Base-by-base conservation (phyloP, 2,888 invertebrate species). In the Amiota mariae region DNA sequence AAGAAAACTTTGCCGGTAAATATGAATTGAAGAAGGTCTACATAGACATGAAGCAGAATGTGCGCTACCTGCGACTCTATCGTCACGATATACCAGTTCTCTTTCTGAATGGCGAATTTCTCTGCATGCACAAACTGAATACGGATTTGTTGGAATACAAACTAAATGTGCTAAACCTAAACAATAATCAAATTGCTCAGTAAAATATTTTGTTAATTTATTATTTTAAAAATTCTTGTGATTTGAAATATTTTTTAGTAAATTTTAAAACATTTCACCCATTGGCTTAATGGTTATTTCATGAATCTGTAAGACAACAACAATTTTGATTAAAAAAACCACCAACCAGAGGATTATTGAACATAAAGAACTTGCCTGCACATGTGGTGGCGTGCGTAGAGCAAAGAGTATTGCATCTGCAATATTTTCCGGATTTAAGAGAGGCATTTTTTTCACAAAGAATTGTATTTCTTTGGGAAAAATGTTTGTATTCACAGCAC, bases 31-130 rank as follows among this genome's bases (percentile, higher is more conserved):
- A 94, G 87, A 93, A 94, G 89, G 92, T 97, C 70, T 94, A 96
- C 89, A 97, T 97, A 68, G 93, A 93, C 15, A 91, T 91, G 13
- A 92, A 92, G 86, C 94, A 93, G 83, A 96, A 97, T 89, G 86
- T 94, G 51, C 91, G 92, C 71, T 96, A 94, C 92, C 90, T 94
- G 74, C 91, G 93, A 75, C 90, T 95, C 64, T 97, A 96, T 86
- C 92, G 94, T 78, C 92, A 94, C 87, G 96, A 97, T 87, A 97
- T 97, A 86, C 97, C 97, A 59, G 97, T 97, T 10, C 90, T 97
- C 80, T 96, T 96, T 89, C 91, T 97, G 9, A 94, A 97, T 90
- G 95, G 94, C 8, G 92, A 94, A 82, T 97, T 93, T 90, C 91
- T 97, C 64, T 95, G 95, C 87, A 95, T 94, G 91, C 95, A 95